Evolutionary conservation across 2,113 vertebrate genomes (phyloP).

Genomic region (Columbina picui): DNA sequence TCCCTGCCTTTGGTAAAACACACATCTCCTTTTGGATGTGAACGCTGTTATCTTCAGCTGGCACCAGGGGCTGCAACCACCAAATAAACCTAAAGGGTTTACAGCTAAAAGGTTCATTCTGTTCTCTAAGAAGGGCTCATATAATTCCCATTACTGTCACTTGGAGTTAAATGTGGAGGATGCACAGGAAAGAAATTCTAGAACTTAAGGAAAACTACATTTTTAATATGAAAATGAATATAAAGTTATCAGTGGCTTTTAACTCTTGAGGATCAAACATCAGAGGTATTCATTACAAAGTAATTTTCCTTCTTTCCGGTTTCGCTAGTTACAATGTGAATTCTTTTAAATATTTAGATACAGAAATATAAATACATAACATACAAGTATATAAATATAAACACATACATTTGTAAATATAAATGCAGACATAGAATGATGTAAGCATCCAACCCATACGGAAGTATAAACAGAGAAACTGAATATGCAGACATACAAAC

Average conservation of each 20-base stretch:
- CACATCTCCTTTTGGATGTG: neutral
- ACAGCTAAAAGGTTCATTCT: neutral
- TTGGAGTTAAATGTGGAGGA: neutral
- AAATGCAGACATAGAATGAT: neutral
- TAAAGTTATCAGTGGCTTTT: neutral
- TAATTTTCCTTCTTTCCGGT: neutral
- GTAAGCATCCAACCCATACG: neutral
- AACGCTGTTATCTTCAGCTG: neutral
- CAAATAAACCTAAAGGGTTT: neutral
- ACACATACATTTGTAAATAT: neutral
- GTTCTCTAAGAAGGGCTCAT: neutral
- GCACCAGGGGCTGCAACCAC: neutral
- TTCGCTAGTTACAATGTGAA: neutral
- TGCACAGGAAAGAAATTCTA: neutral
- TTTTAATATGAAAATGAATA: neutral
- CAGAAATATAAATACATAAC: neutral
- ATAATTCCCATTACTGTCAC: neutral
- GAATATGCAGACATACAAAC: fast-evolving
- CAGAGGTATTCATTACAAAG: neutral
- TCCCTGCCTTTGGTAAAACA: neutral
- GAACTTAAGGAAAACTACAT: neutral
- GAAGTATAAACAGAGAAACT: neutral
- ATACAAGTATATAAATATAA: neutral
- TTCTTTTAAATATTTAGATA: neutral
- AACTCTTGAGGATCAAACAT: neutral